Evolutionary conservation across 1,140 invertebrate species (phyloP), one percentile per base, ranked within the genome.

Genomic region (Drosophila persimilis): DNA sequence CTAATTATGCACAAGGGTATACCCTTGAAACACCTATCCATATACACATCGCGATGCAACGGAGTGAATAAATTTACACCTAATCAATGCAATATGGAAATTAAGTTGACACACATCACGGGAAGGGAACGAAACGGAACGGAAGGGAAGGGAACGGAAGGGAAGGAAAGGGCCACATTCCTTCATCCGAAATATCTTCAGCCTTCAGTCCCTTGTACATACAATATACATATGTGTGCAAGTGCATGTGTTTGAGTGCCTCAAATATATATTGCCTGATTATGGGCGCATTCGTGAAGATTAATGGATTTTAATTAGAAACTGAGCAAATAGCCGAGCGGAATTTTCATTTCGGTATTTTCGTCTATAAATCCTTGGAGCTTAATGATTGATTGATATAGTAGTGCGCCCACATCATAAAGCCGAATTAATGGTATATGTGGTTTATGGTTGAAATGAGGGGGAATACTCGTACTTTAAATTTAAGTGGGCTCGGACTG

Each of bases 271-370:
- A 13, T 53, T 70, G 53, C 62, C 73, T 77, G 71, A 80, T 80
- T 80, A 76, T 65, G 75, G 53, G 24, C 56, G 60, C 70, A 65
- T 59, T 75, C 58, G 39, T 51, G 76, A 57, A 88, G 83, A 86
- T 86, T 88, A 83, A 86, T 86, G 69, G 84, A 88, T 76, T 89
- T 86, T 83, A 86, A 86, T 86, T 86, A 86, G 84, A 75, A 77
- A 59, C 57, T 48, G 48, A 55, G 60, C 83, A 79, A 72, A 76
- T 66, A 69, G 55, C 43, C 55, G 66, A 39, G 8, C 57, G 52
- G 26, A 69, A 70, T 70, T 26, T 24, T 39, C 35, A 39, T 39
- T 39, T 41, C 1, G 66, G 66, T 8, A 70, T 69, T 69, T 35
- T 41, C 35, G 26, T 35, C 52, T 26, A 69, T 69, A 57, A 70